Percentiles rank a stretch among this genome's conserved stretches.
phyloP scores from a whole-genome alignment of 2,888 invertebrate genomes.

The Drosophila anomalata region DNA sequence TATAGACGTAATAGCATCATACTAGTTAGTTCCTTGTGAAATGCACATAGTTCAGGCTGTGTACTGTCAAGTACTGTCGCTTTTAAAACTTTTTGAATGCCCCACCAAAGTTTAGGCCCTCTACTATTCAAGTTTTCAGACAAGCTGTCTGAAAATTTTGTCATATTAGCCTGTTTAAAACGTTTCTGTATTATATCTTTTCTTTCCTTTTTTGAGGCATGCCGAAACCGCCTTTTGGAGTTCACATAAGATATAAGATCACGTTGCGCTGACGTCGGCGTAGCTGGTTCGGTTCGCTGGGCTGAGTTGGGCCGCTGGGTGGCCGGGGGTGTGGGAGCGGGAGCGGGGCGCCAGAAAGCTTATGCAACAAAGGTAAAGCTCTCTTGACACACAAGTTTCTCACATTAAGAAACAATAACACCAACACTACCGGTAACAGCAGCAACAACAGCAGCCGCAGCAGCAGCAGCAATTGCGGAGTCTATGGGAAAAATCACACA shows the following conservation, averaged over 20 bases:
- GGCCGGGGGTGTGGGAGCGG: not conserved
- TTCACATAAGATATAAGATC: conserved; percentile 50
- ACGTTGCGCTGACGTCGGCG: conserved; percentile 47
- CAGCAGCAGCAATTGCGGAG: conserved; percentile 29
- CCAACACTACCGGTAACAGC: conserved; percentile 25
- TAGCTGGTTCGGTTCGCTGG: conserved; percentile 31
- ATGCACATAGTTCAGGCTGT: too few species aligned
- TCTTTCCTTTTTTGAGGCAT: conserved; percentile 34
- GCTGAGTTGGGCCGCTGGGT: conserved; percentile 8
- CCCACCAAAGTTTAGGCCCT: conserved; percentile 31
- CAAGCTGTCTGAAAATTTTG: conserved; percentile 53
- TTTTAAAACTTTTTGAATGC: not conserved
- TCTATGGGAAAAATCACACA: conserved; percentile 82
- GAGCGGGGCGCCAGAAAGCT: conserved; percentile 34
- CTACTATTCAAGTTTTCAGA: conserved; percentile 39
- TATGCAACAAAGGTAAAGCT: conserved; percentile 67
- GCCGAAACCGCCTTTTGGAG: conserved; percentile 42
- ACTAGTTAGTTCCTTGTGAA: too few species aligned
- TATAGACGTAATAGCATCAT: too few species aligned
- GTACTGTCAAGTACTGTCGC: not conserved
- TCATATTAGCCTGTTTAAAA: conserved; percentile 52
- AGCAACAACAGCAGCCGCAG: conserved; percentile 17
- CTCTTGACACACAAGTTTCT: conserved; percentile 65
- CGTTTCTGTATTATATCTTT: conserved; percentile 38
- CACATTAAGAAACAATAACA: conserved; percentile 65